Evolutionary conservation across 2,888 invertebrate species (phyloP), one percentile per base, ranked within the genome.

Genomic region (Desoria tigrina): DNA sequence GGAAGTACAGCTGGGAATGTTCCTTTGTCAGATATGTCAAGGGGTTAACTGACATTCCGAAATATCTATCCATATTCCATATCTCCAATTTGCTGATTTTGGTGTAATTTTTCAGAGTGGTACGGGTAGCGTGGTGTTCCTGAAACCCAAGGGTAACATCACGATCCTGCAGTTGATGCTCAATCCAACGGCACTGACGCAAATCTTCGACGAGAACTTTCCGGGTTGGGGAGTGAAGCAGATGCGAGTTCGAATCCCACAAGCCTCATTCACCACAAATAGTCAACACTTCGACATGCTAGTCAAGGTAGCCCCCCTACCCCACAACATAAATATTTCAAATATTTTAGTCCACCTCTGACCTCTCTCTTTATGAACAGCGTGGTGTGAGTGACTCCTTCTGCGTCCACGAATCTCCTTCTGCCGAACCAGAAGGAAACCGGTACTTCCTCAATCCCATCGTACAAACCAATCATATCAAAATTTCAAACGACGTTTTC

Each of bases 201-300:
- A 69, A 58, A 72, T 72, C 56, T 72, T 72, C 39, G 72, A 72
- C 18, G 72, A 72, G 64, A 67, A 67, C 53, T 72, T 72, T 51
- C 72, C 72, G 6, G 72, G 72, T 26, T 72, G 72, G 72, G 68
- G 69, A 27, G 67, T 72, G 21, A 72, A 72, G 42, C 67, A 65
- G 9, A 69, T 72, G 69, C 51, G 57, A 58, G 72, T 72, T 14
- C 61, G 63, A 49, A 69, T 72, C 2, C 72, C 72, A 4, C 11
- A 53, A 16, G 65, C 67, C 18, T 37, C 65, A 9, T 72, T 72
- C 54, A 72, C 72, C 11, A 69, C 69, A 0, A 72, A 65, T 6
- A 69, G 69, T 2, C 67, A 69, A 50, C 72, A 72, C 24, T 67
- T 64, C 2, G 72, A 72, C 23, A 72, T 69, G 7, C 58, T 72